A percentile compares a stretch with the other conserved stretches of the same genome.
These are phyloP conservation scores for Aphelocoma coerulescens DNA, from an alignment of 2,113 vertebrate genomes.

Conservation along the genomic window DNA sequence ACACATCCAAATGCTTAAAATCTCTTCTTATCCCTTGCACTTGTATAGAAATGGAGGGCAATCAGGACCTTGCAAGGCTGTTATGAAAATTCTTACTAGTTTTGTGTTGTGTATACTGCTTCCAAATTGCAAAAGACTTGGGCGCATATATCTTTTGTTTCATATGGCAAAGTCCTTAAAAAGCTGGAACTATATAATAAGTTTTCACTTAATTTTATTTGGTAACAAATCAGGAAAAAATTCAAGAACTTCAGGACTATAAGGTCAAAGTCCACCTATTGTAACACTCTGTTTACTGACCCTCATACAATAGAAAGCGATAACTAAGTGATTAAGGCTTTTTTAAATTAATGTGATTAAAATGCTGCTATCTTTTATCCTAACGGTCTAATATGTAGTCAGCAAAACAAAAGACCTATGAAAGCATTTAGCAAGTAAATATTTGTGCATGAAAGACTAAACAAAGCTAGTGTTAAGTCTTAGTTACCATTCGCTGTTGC, in stretches of 20 bases:
- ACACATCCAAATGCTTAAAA: neutral
- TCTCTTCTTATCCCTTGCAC: neutral
- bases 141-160: neutral
- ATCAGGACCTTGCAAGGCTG: neutral
- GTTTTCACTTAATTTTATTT: slow-evolving; percentile 44
- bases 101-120: neutral
- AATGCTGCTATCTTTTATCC: slow-evolving; percentile 63
- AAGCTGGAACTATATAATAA: neutral
- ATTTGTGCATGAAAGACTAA: slow-evolving; percentile 40
- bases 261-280: slow-evolving; percentile 64
- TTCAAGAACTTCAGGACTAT: slow-evolving; percentile 32
- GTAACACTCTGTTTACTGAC: slow-evolving; percentile 62
- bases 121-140: neutral
- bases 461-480: neutral
- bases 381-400: slow-evolving; percentile 46
- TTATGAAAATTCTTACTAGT: neutral
- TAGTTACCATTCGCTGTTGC: neutral
- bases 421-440: slow-evolving; percentile 63
- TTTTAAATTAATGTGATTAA: slow-evolving; percentile 65
- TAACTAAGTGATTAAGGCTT: slow-evolving; percentile 65
- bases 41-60: neutral
- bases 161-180: neutral
- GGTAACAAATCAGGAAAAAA: slow-evolving; percentile 60
- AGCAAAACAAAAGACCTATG: slow-evolving; percentile 51
- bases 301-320: slow-evolving; percentile 50